Conservation (phyloP, 2,888 invertebrate species). For the Erebia palarica region DNA sequence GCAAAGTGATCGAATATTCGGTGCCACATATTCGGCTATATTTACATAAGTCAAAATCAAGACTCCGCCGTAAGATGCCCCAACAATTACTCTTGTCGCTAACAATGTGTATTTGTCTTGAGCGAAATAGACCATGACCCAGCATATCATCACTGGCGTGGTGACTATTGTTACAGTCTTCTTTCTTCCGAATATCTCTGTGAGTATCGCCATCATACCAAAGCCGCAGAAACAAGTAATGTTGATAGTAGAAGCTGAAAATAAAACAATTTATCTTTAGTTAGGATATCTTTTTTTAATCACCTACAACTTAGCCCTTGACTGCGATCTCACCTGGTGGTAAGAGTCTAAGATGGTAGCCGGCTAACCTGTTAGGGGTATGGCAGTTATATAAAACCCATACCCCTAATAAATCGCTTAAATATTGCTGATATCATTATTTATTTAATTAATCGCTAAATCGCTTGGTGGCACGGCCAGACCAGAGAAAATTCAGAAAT, state of each 20-base stretch:
- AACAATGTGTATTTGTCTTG: slow-evolving; percentile 29
- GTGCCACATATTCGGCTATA: slow-evolving; percentile 36
- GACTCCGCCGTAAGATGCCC: slow-evolving; percentile 34
- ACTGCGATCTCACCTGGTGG: no score
- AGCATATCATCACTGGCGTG: slow-evolving; percentile 30
- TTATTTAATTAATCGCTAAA: no score
- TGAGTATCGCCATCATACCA: slow-evolving; percentile 26
- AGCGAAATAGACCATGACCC: slow-evolving; percentile 39
- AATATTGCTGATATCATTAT: no score
- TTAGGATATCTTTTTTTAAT: no score
- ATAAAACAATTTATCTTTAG: no score
- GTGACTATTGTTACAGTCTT: slow-evolving; percentile 30
- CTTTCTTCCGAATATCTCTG: slow-evolving; percentile 34
- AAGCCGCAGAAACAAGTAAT: slow-evolving; percentile 36
- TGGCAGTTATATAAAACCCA: no score
- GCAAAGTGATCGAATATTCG: slow-evolving; percentile 31
- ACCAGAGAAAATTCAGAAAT: no score
- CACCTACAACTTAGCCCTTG: no score
- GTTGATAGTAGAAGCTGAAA: slow-evolving; percentile 40
- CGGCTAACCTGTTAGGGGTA: no score
- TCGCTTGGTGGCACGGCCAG: no score
- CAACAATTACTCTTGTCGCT: slow-evolving; percentile 34
- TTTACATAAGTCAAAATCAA: slow-evolving; percentile 25
- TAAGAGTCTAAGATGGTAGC: no score
- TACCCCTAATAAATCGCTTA: no score